These are phyloP conservation scores for Cossypha niveicapilla DNA, from an alignment of 2,797 vertebrate genomes.

Conservation along the genomic window DNA sequence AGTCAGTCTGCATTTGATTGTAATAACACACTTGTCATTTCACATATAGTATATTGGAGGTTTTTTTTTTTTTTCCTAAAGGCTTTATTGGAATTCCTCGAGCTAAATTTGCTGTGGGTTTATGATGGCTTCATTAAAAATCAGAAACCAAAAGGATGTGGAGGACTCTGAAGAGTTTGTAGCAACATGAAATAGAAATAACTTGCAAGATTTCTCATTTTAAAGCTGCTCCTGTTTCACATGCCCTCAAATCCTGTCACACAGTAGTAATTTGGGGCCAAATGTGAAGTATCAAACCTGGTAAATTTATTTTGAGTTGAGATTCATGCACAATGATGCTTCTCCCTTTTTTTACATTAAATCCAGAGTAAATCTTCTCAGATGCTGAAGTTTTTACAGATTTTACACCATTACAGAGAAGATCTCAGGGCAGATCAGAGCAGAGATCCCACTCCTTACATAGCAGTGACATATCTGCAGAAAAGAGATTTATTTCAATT, in stretches of 20 bases:
- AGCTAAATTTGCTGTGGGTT: not conserved
- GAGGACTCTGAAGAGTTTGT: not conserved
- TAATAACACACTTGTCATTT: conserved; percentile 23
- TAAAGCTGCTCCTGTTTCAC: not conserved
- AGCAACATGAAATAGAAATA: not conserved
- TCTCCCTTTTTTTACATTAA: not conserved
- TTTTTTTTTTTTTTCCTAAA: not conserved
- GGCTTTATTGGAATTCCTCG: conserved; percentile 31
- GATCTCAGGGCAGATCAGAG: not conserved
- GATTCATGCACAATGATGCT: not conserved
- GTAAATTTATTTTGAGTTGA: not conserved
- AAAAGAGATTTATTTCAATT: not conserved
- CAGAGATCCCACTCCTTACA: not conserved
- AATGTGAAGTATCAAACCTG: not conserved
- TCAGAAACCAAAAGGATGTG: not conserved
- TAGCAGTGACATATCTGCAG: not conserved
- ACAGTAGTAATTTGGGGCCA: not conserved
- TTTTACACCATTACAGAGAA: not conserved
- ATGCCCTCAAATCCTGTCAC: not conserved
- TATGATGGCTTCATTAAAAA: conserved; percentile 33
- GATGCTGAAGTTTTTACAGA: not conserved
- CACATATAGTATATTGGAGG: not conserved
- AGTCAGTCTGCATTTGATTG: conserved; percentile 25
- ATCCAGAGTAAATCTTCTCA: not conserved
- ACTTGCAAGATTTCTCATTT: not conserved